Conservation (phyloP, 2,113 vertebrate species). For the Phalacrocorax aristotelis region DNA sequence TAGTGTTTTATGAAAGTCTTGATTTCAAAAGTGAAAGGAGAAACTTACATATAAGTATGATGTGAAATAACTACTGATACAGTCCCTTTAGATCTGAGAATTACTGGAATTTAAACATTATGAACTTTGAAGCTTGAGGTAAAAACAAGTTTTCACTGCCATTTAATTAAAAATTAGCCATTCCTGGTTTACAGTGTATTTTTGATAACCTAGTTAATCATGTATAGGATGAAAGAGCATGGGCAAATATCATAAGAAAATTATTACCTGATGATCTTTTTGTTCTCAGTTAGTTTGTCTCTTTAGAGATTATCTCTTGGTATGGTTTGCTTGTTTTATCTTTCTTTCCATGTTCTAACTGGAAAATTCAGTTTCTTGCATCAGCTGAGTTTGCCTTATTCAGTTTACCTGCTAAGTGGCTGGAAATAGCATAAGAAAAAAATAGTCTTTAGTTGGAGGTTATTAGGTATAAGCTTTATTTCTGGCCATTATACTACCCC, state of each 20-base stretch:
- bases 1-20: background rate
- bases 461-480: background rate
- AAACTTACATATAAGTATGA: background rate
- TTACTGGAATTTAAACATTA: background rate
- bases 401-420: background rate
- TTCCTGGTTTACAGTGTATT: background rate
- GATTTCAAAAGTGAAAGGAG: background rate
- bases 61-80: background rate
- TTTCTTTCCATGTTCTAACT: background rate
- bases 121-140: background rate
- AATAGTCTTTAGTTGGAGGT: background rate
- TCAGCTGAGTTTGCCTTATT: background rate
- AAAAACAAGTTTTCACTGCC: background rate
- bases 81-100: background rate
- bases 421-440: background rate
- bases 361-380: background rate
- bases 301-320: background rate
- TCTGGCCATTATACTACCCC: background rate
- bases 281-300: background rate
- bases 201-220: background rate
- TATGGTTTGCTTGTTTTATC: background rate
- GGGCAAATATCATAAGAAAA: background rate
- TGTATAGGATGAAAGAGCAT: background rate
- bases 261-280: background rate
- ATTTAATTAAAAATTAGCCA: background rate